Base-by-base conservation (phyloP, 1,140 invertebrate genomes). In the Hyposmocoma kahamanoa region DNA sequence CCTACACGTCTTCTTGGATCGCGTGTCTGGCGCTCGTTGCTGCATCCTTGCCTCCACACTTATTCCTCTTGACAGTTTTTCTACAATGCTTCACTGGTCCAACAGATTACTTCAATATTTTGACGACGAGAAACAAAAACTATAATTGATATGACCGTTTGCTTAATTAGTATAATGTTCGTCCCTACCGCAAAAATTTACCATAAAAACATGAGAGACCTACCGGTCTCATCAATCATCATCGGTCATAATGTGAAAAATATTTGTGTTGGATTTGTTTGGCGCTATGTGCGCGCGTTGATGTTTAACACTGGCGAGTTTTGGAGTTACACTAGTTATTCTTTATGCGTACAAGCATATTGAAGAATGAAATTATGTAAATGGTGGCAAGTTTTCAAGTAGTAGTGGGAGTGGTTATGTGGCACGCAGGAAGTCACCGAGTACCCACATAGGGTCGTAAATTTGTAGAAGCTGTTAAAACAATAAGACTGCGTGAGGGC, bases 1-100 rank as follows among this genome's bases (percentile, higher is more conserved):
- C 79, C 56, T 70, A 61, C 76, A 67, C 70, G 67, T 81, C 72
- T 79, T 77, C 76, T 66, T 78, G 67, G 71, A 79, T 84, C 79
- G 77, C 75, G 77, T 84, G 81, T 78, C 77, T 66, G 67, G 56
- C 60, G 63, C 60, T 56, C 67, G 65, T 65, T 68, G 64, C 69
- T 72, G 57, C 59, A 60, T 67, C 74, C 73, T 76, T 64, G 62
- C 68, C 67, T 74, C 65, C 59, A 69, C 59, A 56, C 56, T 72
- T 74, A 78, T 78, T 62, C 57, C 70, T 76, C 71, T 69, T 67
- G 70, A 76, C 69, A 78, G 67, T 68, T 76, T 78, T 73, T 67
- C 67, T 59, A 67, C 39, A 53, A 73, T 59, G 67, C 72, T 48
- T 71, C 68, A 73, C 59, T 75, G 67, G 64, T 58, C 58, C 52